A percentile compares a stretch with the other conserved stretches of the same genome.
Evolutionary conservation across 2,113 vertebrate species (phyloP).

Genomic region (Indicator indicator): DNA sequence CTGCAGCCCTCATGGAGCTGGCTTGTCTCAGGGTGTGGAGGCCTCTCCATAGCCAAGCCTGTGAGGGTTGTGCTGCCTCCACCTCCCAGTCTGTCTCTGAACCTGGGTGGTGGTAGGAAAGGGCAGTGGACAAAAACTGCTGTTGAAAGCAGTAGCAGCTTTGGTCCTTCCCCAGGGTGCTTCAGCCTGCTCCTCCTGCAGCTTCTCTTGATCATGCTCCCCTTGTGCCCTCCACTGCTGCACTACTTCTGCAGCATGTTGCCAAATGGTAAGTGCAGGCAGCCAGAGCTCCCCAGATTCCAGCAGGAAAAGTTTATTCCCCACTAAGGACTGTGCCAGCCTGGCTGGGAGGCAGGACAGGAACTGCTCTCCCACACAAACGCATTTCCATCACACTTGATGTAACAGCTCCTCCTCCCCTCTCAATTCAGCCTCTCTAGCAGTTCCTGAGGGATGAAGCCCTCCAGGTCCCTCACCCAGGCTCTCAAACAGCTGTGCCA

Average conservation of each 20-base stretch:
- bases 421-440: not conserved
- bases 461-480: not conserved
- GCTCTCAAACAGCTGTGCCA: not conserved
- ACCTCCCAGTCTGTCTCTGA: not conserved
- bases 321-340: no score
- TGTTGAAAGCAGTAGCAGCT: not conserved
- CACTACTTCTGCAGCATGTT: not conserved
- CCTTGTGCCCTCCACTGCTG: rapidly evolving
- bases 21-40: rapidly evolving
- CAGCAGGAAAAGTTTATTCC: not conserved
- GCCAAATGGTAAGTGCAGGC: rapidly evolving
- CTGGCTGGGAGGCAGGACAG: not conserved
- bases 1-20: no score
- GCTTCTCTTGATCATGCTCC: not conserved
- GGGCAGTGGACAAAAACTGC: not conserved
- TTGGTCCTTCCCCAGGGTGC: not conserved
- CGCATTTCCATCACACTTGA: not conserved
- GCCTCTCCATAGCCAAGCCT: not conserved
- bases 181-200: not conserved
- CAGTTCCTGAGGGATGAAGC: rapidly evolving
- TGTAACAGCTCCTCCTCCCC: not conserved
- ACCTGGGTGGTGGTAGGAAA: not conserved
- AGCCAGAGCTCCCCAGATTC: not conserved
- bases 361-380: not conserved
- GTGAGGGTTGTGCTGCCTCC: not conserved